Conservation (phyloP, 2,888 invertebrate species). For the Apotomis betuletana region DNA sequence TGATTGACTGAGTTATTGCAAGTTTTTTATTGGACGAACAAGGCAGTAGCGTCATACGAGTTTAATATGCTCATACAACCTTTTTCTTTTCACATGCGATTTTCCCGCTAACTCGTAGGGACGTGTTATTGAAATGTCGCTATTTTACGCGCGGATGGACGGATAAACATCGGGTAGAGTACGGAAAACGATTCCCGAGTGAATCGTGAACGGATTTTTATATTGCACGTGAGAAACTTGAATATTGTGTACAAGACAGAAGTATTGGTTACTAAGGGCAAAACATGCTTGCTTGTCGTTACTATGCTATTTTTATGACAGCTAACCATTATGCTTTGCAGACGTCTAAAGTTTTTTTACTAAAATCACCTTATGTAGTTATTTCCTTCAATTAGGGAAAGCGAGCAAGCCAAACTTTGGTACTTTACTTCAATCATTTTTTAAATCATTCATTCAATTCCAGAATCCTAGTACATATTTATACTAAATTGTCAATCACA, state of each 20-base stretch:
- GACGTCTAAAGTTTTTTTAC: no score
- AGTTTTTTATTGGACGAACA: constrained; percentile 50
- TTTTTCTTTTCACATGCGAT: constrained; percentile 6
- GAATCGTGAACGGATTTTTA: constrained; percentile 5
- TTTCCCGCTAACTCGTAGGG: constrained; percentile 37
- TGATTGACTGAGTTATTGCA: constrained; percentile 62
- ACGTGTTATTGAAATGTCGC: constrained; percentile 40
- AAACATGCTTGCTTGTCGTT: neutral
- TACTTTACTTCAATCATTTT: neutral
- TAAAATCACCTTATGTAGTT: no score
- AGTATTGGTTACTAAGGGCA: neutral
- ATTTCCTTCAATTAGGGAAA: no score
- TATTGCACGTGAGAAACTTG: constrained; percentile 3
- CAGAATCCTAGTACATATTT: neutral
- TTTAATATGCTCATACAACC: constrained; percentile 6
- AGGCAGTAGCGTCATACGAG: neutral
- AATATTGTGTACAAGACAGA: neutral
- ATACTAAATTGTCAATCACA: constrained; percentile 21
- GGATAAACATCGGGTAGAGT: constrained; percentile 33
- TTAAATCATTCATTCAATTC: neutral
- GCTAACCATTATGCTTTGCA: no score
- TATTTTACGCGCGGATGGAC: constrained; percentile 32
- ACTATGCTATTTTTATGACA: no score
- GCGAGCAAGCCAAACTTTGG: neutral
- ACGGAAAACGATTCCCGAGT: constrained; percentile 17